phyloP scores from a whole-genome alignment of 2,113 vertebrate species.

The Anarrhichthys ocellatus region DNA sequence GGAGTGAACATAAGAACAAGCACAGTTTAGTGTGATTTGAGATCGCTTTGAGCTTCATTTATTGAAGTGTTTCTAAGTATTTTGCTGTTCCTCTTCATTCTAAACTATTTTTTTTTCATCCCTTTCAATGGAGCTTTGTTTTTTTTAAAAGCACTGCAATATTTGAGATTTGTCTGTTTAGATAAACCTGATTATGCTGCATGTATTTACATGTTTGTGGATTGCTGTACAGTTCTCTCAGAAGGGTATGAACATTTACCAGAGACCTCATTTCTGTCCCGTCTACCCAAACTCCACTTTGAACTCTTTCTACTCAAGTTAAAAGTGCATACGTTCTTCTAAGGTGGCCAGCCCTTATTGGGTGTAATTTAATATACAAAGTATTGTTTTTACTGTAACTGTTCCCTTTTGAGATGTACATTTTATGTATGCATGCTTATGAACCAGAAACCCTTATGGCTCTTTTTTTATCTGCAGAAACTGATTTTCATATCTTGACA shows the following conservation, averaged over 20 bases:
- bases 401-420: background rate
- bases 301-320: background rate
- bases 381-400: background rate
- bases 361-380: background rate
- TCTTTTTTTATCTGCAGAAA: background rate
- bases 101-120: background rate
- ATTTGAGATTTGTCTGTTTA: background rate
- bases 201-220: constrained; percentile 2
- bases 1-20: background rate
- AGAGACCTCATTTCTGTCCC: background rate
- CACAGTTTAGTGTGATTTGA: background rate
- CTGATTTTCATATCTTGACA: background rate
- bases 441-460: background rate
- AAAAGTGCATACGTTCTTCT: background rate
- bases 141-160: background rate
- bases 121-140: background rate
- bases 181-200: constrained; percentile 6
- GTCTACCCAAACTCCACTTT: background rate
- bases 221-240: background rate
- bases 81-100: background rate
- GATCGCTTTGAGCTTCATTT: background rate
- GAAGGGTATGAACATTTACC: background rate
- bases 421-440: background rate
- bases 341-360: background rate
- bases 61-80: constrained; percentile 1